Evolutionary conservation across 2,113 vertebrate genomes (phyloP), one percentile per base, ranked within the genome.

Genomic region (Heloderma charlesbogerti): DNA sequence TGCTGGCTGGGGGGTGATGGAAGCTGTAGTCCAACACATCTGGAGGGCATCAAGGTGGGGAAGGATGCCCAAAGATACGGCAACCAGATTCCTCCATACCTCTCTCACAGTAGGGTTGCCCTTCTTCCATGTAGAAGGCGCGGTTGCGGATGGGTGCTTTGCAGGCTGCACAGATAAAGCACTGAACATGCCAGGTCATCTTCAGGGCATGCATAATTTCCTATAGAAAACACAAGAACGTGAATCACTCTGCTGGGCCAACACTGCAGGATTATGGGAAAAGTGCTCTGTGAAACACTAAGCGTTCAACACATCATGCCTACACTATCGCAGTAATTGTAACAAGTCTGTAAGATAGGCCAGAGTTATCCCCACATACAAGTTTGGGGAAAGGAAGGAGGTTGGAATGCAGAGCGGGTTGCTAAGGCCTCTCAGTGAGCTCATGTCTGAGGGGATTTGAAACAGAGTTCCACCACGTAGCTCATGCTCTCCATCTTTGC

Each of bases 201-300:
- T 99, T 99, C 95, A 99, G 97, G 0, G 99, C 99, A 0, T 99
- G 99, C 99, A 99, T 99, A 96, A 99, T 99, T 96, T 99, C 99
- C 99, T 99, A 96, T 63, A 75, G 34, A 25, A 4, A 75, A 90
- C 66, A 67, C 75, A 83, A 6, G 1, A 5, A 81, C 29, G 37
- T 95, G 88, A 96, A 84, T 69, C 0, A 51, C 20, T 45, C n/a
- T 72, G 31, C 78, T 13, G 10, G 40, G 63, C n/a, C 66, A 37
- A 4, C 22, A 45, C 1, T 54, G 60, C 6, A 27, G 80, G 31
- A 66, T 78, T 71, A 25, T 83, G 29, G 31, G 57, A 45, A 79
- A 77, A 78, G 34, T 29, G 31, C 40, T 45, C 27, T 66, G 51
- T n/a, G 84, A 6, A 54, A 48, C 63, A 71, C 78, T 69, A 51